Evolutionary conservation across 2,888 invertebrate species (phyloP), one percentile per base, ranked within the genome.

Genomic region (Thymelicus acteon): DNA sequence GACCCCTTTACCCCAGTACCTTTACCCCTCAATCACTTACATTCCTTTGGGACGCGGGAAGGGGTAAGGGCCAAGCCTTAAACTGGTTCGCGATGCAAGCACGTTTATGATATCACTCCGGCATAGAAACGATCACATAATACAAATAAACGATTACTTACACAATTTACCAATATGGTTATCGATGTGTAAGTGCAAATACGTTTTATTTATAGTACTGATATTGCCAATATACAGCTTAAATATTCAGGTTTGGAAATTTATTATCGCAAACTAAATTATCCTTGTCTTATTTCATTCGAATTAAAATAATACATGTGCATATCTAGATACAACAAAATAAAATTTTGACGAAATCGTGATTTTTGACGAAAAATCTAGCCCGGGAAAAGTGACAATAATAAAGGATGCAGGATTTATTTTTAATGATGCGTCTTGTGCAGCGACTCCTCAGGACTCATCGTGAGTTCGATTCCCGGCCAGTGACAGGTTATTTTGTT

Each of bases 1-100:
- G 85, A 82, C 74, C 77, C 77, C 58, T 69, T 12, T 7, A 47
- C 0, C 10, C 31, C 12, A n/a, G n/a, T 40, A 24, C 24, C 0
- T 24, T 52, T 7, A 52, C 68, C 44, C 44, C 62, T 49, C 44
- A 68, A 63, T 44, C 15, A 8, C n/a, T 40, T 13, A 54, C 1
- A 6, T 44, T 54, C 31, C 7, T 19, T 40, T 12, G 10, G 1
- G 15, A 15, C 5, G 13, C 7, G 40, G 40, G 69, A 40, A 15
- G 40, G 10, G 49, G 24, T 24, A 39, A 0, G 7, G 31, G 7
- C 24, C 69, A 40, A 31, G 5, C 2, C 6, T 63, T 24, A 64
- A 63, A 58, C 24, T 70, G 69, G 63, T 63, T 49, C 10, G 8
- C 39, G 37, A 24, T 37, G 15, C 47, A 69, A 62, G 62, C 62